Evolutionary conservation across 2,797 vertebrate genomes (phyloP), one percentile per base, ranked within the genome.

Genomic region (Molothrus aeneus): DNA sequence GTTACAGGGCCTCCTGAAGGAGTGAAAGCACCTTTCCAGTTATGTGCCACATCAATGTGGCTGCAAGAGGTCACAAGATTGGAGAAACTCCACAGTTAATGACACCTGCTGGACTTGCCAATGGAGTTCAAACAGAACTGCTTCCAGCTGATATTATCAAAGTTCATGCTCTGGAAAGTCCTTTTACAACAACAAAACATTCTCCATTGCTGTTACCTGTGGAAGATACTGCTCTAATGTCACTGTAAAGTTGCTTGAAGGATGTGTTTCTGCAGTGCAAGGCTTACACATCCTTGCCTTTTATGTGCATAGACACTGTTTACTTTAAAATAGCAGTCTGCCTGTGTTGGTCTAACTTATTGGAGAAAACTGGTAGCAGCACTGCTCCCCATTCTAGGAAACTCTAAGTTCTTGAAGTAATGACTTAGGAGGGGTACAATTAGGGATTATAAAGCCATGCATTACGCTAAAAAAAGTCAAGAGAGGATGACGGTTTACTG

Each of bases 31-130:
- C 17, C 36, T 74, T 88, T 80, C 68, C 47, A 13, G 16, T 51
- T 82, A 18, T 0, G 0, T 75, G n/a, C 38, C 20, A 5, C 6
- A 20, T 42, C 19, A 22, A 3, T 48, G 32, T n/a, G 26, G 29
- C 53, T 78, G 40, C 28, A 68, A 19, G 19, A 57, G 28, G 57
- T 70, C 2, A 1, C 7, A 20, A 31, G 34, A 25, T 0, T 18
- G 36, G 51, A 40, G 66, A 72, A 79, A 29, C 17, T n/a, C 17
- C 9, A 2, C 24, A 9, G 48, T n/a, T 74, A 40, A 43, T 43
- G 21, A 24, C 25, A 69, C 42, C 28, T n/a, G 5, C 54, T 74
- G 26, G 10, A 54, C 31, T 63, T 56, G n/a, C 36, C 68, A 84
- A 48, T 34, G 11, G 22, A 51, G 31, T 40, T 34, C 45, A 32